These are phyloP conservation scores for Charadrius vociferus DNA, from an alignment of 2,113 vertebrate species.

Conservation along the genomic window DNA sequence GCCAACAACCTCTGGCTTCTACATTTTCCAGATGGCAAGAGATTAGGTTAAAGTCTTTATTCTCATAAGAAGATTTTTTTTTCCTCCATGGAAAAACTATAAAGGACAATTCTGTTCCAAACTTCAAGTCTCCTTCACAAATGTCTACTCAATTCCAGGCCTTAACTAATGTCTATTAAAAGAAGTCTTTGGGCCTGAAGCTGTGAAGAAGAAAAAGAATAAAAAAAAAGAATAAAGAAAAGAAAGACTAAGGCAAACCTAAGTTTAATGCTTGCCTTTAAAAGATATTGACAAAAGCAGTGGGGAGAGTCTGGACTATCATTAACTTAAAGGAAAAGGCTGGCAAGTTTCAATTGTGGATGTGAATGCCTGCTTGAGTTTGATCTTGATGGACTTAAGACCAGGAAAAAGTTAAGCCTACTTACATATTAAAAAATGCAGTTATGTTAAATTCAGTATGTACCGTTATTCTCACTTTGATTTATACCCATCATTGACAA, in stretches of 20 bases:
- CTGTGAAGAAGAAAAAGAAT: conserved; percentile 29
- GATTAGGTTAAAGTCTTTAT: conserved; percentile 84
- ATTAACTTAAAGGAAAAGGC: conserved; percentile 72
- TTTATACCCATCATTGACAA: conserved; percentile 68
- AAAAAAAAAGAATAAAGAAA: not conserved
- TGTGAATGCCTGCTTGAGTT: conserved; percentile 73
- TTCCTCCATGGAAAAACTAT: conserved; percentile 78
- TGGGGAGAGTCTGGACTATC: conserved; percentile 71
- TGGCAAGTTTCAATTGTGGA: conserved; percentile 70
- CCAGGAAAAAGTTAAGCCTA: conserved; percentile 74
- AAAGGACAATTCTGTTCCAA: conserved; percentile 81
- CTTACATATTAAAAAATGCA: conserved; percentile 79
- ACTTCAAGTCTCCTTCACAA: conserved; percentile 82
- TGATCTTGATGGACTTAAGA: conserved; percentile 75
- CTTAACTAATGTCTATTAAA: conserved; percentile 81
- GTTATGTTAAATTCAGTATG: conserved; percentile 72
- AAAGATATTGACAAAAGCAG: conserved; percentile 78
- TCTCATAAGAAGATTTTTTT: conserved; percentile 80
- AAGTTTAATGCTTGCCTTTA: conserved; percentile 76
- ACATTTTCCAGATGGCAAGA: conserved; percentile 84
- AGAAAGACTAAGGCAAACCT: conserved; percentile 66
- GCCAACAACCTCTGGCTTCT: conserved; percentile 82
- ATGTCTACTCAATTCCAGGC: conserved; percentile 80
- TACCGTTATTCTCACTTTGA: conserved; percentile 69
- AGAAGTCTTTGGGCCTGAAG: conserved; percentile 71